Conservation (phyloP, 2,797 vertebrate genomes). For the Echeneis naucrates region DNA sequence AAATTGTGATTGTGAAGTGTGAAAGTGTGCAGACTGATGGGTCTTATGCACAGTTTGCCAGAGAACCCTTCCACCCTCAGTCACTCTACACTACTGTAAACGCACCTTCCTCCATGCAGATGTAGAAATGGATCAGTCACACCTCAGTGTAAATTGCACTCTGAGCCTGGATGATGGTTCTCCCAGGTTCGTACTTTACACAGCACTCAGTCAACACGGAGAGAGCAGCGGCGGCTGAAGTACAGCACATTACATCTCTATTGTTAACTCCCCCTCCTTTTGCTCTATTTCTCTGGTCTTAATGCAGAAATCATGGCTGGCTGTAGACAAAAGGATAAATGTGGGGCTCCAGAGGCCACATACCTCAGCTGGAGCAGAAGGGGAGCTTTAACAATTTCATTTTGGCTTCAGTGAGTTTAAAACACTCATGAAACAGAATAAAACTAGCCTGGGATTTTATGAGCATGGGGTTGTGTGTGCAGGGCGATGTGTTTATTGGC, state of each 20-base stretch:
- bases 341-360: conserved; percentile 38
- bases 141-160: conserved; percentile 28
- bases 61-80: conserved; percentile 13
- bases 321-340: conserved; percentile 47
- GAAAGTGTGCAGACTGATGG: conserved; percentile 43
- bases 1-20: conserved; percentile 63
- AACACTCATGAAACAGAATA: conserved; percentile 64
- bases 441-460: conserved; percentile 67
- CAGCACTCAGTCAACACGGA: conserved; percentile 40
- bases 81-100: conserved; percentile 16
- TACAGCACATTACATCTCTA: conserved; percentile 25
- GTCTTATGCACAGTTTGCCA: conserved; percentile 17
- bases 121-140: conserved; percentile 12
- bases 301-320: conserved; percentile 42
- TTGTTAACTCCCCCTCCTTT: conserved; percentile 36
- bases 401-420: conserved; percentile 65
- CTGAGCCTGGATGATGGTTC: conserved; percentile 20
- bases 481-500: conserved; percentile 73
- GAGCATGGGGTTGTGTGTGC: conserved; percentile 33
- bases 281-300: conserved; percentile 24
- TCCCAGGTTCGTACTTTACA: conserved; percentile 33
- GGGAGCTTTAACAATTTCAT: conserved; percentile 61
- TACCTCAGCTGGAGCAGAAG: conserved; percentile 50
- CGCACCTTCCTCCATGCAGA: conserved; percentile 12
- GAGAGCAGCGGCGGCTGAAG: conserved; percentile 20